Evolutionary conservation across 1,140 invertebrate genomes (phyloP), one percentile per base, ranked within the genome.

Genomic region (Sitophilus oryzae): DNA sequence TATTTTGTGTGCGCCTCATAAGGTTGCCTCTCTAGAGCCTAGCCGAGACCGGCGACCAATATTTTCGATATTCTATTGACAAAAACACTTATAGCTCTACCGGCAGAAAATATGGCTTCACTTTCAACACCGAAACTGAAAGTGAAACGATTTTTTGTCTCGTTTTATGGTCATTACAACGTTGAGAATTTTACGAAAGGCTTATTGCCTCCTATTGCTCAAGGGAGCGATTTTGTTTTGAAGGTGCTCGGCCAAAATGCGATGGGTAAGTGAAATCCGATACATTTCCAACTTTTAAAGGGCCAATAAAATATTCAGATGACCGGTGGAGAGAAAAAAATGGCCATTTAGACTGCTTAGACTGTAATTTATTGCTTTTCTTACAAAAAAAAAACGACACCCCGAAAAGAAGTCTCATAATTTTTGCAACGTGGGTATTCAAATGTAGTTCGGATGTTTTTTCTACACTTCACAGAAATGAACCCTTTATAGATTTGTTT

Each of bases 101-200:
- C 40, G 25, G 3, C 42, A 36, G 30, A 52, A 44, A n/a, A n/a
- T n/a, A 52, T 52, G 50, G 50, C 23, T 19, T 52, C 41, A 52
- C 50, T 52, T 44, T 52, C 50, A 25, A 45, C 36, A 52, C n/a
- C 20, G 36, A 52, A 52, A 52, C 50, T 34, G 41, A 52, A 44
- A 52, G 50, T 52, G 40, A 40, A 11, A 21, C 38, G 11, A 44
- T 52, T 36, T 23, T 44, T 52, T 44, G 41, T 16, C 16, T 35
- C 15, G 23, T 19, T 52, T 52, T 52, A 52, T 52, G 36, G 11
- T 42, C 14, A 19, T 42, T 20, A 42, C 48, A 41, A 36, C 14
- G 18, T 40, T 21, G 37, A 44, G 40, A 6, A n/a, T 37, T 21
- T 37, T 6, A 52, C 10, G 9, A 34, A 36, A 18, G 35, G 40